Percentiles rank a stretch among this genome's conserved stretches.
These are phyloP conservation scores for Lepeophtheirus salmonis DNA, from an alignment of 1,140 invertebrate species.

Conservation along the genomic window DNA sequence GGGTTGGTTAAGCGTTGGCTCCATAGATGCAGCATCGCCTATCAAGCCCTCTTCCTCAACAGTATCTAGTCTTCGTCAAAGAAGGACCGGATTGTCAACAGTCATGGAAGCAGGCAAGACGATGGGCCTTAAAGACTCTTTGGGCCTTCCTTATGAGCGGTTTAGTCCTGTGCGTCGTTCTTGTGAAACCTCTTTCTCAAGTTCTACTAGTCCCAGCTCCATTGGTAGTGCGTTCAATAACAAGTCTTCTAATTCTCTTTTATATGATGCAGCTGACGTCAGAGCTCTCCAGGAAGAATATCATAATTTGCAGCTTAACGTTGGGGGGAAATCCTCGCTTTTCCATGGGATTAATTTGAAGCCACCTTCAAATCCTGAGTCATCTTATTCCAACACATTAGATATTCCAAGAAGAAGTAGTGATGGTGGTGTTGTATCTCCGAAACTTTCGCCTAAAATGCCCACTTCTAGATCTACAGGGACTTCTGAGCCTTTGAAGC, in stretches of 20 bases:
- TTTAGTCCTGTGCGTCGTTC: neutral
- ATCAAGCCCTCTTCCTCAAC: neutral
- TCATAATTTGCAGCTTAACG: neutral
- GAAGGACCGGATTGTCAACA: slow-evolving; percentile 16
- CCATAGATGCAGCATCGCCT: neutral
- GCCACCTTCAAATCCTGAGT: too few species aligned
- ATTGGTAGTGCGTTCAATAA: neutral
- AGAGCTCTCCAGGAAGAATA: slow-evolving; percentile 10
- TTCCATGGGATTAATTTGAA: too few species aligned
- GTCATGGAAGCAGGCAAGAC: slow-evolving; percentile 15
- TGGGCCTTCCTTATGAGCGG: neutral
- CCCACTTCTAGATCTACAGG: neutral
- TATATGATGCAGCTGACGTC: neutral
- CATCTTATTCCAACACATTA: neutral
- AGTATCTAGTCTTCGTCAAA: neutral
- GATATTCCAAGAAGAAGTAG: neutral
- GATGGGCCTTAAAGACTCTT: slow-evolving; percentile 3
- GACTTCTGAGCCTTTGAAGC: neutral
- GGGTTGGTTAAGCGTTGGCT: neutral
- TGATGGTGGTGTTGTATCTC: neutral
- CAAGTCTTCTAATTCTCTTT: neutral
- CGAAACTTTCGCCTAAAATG: neutral
- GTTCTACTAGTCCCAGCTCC: neutral
- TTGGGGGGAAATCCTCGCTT: neutral
- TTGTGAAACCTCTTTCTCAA: slow-evolving; percentile 7